A percentile compares a stretch with the other conserved stretches of the same genome.
Conservation (phyloP, 2,113 vertebrate species). For the Cacatua alba region DNA sequence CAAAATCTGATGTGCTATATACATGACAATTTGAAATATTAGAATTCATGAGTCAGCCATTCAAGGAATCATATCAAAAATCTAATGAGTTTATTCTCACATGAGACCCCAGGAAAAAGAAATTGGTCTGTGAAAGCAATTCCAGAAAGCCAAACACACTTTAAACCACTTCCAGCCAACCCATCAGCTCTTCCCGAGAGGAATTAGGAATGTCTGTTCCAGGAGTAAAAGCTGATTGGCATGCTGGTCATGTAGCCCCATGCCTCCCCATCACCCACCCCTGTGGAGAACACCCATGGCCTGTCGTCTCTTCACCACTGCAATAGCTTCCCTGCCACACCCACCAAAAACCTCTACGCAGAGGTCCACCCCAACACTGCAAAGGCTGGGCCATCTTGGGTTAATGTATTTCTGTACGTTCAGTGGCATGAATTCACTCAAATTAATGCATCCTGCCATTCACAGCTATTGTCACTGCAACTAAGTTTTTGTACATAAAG, state of each 20-base stretch:
- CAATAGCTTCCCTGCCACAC: not conserved
- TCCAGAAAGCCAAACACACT: conserved; percentile 17
- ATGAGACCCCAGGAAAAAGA: conserved; percentile 20
- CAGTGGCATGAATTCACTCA: not conserved
- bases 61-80: not conserved
- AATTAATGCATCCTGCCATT: not conserved
- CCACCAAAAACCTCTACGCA: not conserved
- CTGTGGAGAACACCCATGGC: not conserved
- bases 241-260: not conserved
- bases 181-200: not conserved
- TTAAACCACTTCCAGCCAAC: conserved; percentile 22
- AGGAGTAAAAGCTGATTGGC: not conserved
- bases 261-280: not conserved
- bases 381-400: not conserved
- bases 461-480: not conserved
- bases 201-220: not conserved
- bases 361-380: not conserved
- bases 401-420: not conserved
- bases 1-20: not conserved
- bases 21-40: conserved; percentile 15
- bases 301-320: accelerated
- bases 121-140: conserved; percentile 42
- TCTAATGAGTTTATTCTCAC: conserved; percentile 37
- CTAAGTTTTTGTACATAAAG: not conserved
- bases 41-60: conserved; percentile 32